Evolutionary conservation across 2,888 invertebrate species (phyloP).

Genomic region (Matsumyia berberina): DNA sequence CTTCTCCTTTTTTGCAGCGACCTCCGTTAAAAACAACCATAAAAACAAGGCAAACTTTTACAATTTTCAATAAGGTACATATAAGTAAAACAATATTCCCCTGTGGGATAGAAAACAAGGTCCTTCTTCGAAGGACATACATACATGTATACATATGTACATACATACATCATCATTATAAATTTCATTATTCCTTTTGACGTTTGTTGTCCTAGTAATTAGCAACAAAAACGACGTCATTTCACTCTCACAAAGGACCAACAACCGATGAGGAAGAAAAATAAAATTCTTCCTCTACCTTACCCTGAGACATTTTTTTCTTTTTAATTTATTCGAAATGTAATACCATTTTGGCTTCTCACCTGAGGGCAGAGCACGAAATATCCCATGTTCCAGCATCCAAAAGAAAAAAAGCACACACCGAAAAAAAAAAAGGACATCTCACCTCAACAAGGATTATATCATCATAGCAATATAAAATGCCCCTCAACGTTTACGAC

Average conservation of each 20-base stretch:
- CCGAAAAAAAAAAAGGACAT: constrained; percentile 53
- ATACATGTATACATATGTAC: no score
- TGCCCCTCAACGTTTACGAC: constrained; percentile 63
- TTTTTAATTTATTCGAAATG: constrained; percentile 61
- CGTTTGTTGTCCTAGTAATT: no score
- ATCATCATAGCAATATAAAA: constrained; percentile 61
- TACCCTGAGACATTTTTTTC: background rate
- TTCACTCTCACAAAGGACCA: background rate
- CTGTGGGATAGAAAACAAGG: no score
- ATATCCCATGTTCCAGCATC: background rate
- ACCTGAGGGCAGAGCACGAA: constrained; percentile 20
- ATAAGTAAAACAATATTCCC: no score
- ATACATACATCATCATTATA: no score
- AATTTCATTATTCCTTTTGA: no score
- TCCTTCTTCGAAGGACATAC: no score
- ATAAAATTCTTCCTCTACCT: background rate
- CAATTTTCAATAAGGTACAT: no score
- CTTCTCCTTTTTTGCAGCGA: no score
- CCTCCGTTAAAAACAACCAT: no score
- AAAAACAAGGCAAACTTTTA: no score
- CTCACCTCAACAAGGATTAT: constrained; percentile 64
- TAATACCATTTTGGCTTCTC: constrained; percentile 39
- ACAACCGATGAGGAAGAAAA: background rate
- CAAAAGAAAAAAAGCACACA: background rate
- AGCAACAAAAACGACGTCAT: no score